Conservation (phyloP, 1,140 invertebrate species). For the Drosophila miranda region DNA sequence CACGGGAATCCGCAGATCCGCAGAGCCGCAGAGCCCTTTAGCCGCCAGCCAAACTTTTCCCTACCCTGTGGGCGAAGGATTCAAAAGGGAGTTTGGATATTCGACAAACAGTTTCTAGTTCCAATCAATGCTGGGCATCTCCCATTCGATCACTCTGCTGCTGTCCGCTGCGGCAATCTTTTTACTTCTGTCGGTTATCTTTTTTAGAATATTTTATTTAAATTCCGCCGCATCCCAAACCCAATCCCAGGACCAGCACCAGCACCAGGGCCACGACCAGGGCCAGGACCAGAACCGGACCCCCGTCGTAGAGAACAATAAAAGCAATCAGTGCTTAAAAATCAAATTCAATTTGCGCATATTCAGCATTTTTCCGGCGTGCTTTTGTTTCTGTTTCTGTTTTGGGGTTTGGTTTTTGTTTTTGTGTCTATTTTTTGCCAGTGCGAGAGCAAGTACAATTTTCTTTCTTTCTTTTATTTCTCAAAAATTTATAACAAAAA, state of each 20-base stretch:
- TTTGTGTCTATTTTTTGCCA: constrained; percentile 41
- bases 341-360: constrained; percentile 79
- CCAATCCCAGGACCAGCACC: not conserved
- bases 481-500: constrained; percentile 67
- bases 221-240: constrained; percentile 36
- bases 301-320: constrained; percentile 61
- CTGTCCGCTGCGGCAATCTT: not conserved
- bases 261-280: not conserved
- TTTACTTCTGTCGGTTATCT: constrained; percentile 7
- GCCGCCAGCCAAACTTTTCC: not conserved
- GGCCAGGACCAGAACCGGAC: constrained; percentile 11
- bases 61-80: not conserved
- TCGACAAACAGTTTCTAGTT: too few relatives aligned
- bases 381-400: constrained; percentile 38
- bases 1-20: not conserved
- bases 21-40: not conserved
- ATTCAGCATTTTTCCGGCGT: constrained; percentile 71
- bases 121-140: not conserved
- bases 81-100: too few relatives aligned
- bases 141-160: not conserved
- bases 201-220: constrained; percentile 74
- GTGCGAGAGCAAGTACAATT: constrained; percentile 26
- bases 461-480: constrained; percentile 43
- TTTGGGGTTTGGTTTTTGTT: constrained; percentile 22
- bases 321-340: constrained; percentile 80